These are phyloP conservation scores for Stomatorhinus walkeri DNA, from an alignment of 2,797 vertebrate species.

Conservation along the genomic window DNA sequence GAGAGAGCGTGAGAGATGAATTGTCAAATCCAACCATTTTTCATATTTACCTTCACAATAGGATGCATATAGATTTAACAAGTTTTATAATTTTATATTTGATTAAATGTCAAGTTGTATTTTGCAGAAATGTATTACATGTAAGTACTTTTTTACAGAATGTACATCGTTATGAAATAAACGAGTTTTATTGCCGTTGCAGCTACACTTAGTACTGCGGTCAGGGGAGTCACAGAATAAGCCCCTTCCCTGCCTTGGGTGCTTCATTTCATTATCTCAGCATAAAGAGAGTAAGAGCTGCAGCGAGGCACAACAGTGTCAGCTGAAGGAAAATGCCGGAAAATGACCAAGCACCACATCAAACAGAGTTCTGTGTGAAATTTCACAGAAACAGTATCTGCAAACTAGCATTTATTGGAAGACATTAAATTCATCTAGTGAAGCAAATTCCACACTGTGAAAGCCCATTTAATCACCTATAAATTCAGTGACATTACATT, in stretches of 20 bases:
- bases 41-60: constrained; percentile 27
- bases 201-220: background rate
- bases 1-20: background rate
- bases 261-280: background rate
- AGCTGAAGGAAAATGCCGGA: background rate
- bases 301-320: background rate
- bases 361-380: background rate
- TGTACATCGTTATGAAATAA: constrained; percentile 33
- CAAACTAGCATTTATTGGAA: background rate
- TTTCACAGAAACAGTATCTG: background rate
- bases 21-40: constrained; percentile 20
- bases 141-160: constrained; percentile 44
- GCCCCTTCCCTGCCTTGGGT: background rate
- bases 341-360: background rate
- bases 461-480: background rate
- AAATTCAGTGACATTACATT: background rate
- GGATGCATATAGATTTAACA: constrained; percentile 35
- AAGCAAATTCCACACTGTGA: background rate
- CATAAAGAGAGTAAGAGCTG: background rate
- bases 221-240: background rate
- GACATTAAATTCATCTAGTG: background rate
- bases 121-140: constrained; percentile 42
- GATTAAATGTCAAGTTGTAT: constrained; percentile 45
- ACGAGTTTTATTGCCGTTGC: constrained; percentile 21
- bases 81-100: constrained; percentile 50